Base-by-base conservation (phyloP, 2,113 vertebrate species). In the Chloropsis hardwickii region DNA sequence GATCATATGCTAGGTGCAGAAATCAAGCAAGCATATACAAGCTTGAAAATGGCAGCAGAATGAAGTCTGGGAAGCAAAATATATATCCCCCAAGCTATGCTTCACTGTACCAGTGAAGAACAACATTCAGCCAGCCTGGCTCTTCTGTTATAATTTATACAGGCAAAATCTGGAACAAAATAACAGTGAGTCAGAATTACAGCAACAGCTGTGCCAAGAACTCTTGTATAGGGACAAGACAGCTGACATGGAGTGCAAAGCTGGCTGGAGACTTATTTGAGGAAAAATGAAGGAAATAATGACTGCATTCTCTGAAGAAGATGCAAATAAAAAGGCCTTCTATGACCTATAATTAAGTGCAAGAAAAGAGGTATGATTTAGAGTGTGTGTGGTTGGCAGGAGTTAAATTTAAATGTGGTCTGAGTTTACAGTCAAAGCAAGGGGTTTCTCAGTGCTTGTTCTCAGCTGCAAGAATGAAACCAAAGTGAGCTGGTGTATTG, bases 131-230 rank as follows among this genome's bases (percentile, higher is more conserved):
- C 56, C 67, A 90, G 85, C 58, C 40, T 90, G 70, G 56, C 45
- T 94, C 24, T 80, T 73, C 58, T 72, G 51, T 50, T 86, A 6
- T 61, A 86, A 97, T 93, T 95, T 94, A 74, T 94, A 60, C 42
- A 81, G 78, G 73, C 90, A n/a, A 87, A 90, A 81, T 60, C 62
- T 96, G 94, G 93, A 93, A 82, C 33, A 77, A 71, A 96, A 62
- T 71, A 97, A 39, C 70, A 85, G 64, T 95, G 94, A 97, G 58
- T 96, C 94, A 96, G 87, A 93, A 85, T 88, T 95, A 31, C 62
- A 72, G 88, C 62, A 88, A 5, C 17, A 62, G 53, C 61, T 71
- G 25, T 89, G 92, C 97, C 95, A 95, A 62, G 76, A 91, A 12
- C 70, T 53, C 60, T 83, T 58, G 80, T 79, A 11, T 58, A 39